Evolutionary conservation across 2,113 vertebrate genomes (phyloP).

Genomic region (Herpetotheres cachinnans): DNA sequence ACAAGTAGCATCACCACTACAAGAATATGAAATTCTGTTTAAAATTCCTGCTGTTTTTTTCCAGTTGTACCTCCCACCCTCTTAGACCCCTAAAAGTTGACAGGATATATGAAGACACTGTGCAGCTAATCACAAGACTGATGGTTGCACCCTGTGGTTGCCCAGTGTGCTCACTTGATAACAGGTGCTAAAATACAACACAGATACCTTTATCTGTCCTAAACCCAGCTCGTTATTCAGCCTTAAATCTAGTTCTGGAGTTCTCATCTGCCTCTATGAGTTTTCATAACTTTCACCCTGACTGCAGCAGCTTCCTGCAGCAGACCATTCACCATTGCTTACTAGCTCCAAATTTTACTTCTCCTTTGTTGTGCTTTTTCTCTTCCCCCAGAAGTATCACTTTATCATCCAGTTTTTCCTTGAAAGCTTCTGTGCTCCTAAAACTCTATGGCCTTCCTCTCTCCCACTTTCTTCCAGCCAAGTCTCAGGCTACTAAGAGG

Average conservation of each 20-base stretch:
- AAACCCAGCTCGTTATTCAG: neutral
- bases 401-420: neutral
- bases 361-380: neutral
- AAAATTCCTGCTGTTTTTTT: neutral
- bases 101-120: neutral
- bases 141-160: neutral
- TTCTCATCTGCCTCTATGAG: neutral
- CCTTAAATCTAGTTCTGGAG: neutral
- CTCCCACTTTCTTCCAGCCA: neutral
- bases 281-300: neutral
- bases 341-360: neutral
- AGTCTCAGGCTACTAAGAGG: neutral
- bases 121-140: neutral
- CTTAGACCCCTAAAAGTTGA: neutral
- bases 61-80: neutral
- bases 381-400: neutral
- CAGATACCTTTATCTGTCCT: neutral
- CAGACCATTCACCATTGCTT: neutral
- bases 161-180: neutral
- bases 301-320: neutral
- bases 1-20: neutral
- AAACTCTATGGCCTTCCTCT: neutral
- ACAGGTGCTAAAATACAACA: neutral
- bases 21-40: neutral
- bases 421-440: neutral